phyloP scores from a whole-genome alignment of 2,797 vertebrate genomes.

The Pantherophis vulpinus region DNA sequence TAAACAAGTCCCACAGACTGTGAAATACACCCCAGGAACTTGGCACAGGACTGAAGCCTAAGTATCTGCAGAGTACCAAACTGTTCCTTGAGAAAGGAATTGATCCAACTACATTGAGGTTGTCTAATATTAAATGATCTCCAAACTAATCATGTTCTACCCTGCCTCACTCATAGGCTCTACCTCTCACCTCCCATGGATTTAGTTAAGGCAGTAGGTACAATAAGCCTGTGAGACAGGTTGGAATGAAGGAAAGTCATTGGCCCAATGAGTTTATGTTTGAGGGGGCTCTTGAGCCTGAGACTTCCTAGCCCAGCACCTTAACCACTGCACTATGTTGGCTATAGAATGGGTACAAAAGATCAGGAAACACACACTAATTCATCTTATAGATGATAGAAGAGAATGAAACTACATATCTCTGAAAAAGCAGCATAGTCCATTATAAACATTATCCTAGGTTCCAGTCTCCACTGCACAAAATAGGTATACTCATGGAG shows the following conservation, averaged over 20 bases:
- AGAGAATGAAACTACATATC: neutral
- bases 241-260: neutral
- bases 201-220: neutral
- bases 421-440: neutral
- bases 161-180: neutral
- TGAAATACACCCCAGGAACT: neutral
- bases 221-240: neutral
- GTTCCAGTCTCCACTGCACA: neutral
- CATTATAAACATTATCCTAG: neutral
- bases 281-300: neutral
- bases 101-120: neutral
- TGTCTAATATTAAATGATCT: neutral
- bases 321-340: neutral
- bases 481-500: neutral
- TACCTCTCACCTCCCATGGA: neutral
- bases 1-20: neutral
- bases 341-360: neutral
- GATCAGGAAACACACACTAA: neutral
- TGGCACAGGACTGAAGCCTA: no score
- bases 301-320: neutral
- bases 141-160: neutral
- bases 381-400: neutral
- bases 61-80: neutral
- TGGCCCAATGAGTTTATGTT: neutral
- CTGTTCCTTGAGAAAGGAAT: neutral